Evolutionary conservation across 2,888 invertebrate species (phyloP), one percentile per base, ranked within the genome.

Genomic region (Furcula furcula): DNA sequence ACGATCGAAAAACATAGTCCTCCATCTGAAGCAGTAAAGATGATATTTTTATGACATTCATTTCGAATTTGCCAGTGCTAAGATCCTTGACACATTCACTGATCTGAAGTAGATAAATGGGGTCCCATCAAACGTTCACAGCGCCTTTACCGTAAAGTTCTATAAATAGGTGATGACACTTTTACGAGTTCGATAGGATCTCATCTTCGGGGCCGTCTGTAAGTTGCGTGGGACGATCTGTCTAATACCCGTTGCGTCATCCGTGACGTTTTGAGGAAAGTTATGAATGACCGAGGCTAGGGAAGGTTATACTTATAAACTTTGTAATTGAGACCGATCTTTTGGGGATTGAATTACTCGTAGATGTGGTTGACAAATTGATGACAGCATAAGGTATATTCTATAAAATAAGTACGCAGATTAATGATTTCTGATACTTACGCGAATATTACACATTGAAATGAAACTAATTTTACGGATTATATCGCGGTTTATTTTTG

Each of bases 101-200:
- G 49, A 67, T 53, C 40, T 38, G n/a, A 41, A 49, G 51, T 62
- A 64, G 66, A 71, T 65, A 68, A 70, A 66, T 66, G 52, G 46
- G 40, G 48, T 43, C 45, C 36, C 43, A 32, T 45, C 34, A 34
- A 51, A 50, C 44, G 40, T 52, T 56, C 43, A 44, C 30, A 34
- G 47, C 40, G 49, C 27, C 34, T 40, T 43, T 34, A 35, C 11
- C 32, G 34, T 19, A 30, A 35, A 35, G 38, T 46, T 40, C 27
- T 21, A 34, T 42, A 36, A 40, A 38, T 40, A 45, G 48, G 49
- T 55, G 55, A 49, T 43, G 50, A 49, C 46, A 54, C 37, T 53
- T 63, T 57, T 49, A 60, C 49, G 55, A 58, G 46, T 65, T 59
- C 29, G 34, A 53, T 54, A 46, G 34, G 49, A 46, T 54, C 49